These are phyloP conservation scores for Sceliomorpha sp. DNA, from an alignment of 2,888 invertebrate species.

Conservation along the genomic window DNA sequence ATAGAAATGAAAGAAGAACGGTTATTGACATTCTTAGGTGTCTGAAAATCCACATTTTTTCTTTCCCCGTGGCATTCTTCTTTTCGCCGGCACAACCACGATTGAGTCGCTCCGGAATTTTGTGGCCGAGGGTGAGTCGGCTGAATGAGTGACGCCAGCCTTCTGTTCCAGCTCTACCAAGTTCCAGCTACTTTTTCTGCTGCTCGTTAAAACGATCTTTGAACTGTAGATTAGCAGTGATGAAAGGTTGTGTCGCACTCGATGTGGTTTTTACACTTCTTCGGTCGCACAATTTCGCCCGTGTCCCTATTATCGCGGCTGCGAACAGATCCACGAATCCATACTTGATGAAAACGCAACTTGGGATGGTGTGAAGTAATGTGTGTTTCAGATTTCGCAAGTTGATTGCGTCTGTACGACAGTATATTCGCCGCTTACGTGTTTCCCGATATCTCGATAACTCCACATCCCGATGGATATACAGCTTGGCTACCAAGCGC, in stretches of 20 bases:
- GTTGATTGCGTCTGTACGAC: too few relatives aligned
- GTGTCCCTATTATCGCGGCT: too few relatives aligned
- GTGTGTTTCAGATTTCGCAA: too few relatives aligned
- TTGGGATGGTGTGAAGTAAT: too few relatives aligned
- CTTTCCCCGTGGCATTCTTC: slow-evolving; percentile 52
- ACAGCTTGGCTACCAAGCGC: slow-evolving; percentile 55
- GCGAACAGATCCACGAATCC: too few relatives aligned
- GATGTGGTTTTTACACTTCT: too few relatives aligned
- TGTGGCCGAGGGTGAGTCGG: background rate
- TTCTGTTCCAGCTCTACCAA: background rate
- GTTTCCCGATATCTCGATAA: slow-evolving; percentile 13
- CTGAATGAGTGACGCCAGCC: slow-evolving; percentile 26
- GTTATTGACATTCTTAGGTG: slow-evolving; percentile 71
- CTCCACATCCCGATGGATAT: slow-evolving; percentile 57
- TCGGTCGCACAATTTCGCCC: too few relatives aligned
- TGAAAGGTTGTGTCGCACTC: too few relatives aligned
- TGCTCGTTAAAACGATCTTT: slow-evolving; percentile 15
- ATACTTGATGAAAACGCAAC: too few relatives aligned
- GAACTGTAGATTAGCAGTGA: too few relatives aligned
- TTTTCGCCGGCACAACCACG: slow-evolving; percentile 44
- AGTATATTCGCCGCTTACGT: slow-evolving; percentile 11
- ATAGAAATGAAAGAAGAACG: slow-evolving; percentile 65
- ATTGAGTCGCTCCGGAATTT: slow-evolving; percentile 53
- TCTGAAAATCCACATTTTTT: slow-evolving; percentile 49
- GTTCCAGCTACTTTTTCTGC: slow-evolving; percentile 11